Percentiles rank a stretch among this genome's conserved stretches.
Conservation (phyloP, 2,797 vertebrate genomes). For the Hapalemur alaotrensis region DNA sequence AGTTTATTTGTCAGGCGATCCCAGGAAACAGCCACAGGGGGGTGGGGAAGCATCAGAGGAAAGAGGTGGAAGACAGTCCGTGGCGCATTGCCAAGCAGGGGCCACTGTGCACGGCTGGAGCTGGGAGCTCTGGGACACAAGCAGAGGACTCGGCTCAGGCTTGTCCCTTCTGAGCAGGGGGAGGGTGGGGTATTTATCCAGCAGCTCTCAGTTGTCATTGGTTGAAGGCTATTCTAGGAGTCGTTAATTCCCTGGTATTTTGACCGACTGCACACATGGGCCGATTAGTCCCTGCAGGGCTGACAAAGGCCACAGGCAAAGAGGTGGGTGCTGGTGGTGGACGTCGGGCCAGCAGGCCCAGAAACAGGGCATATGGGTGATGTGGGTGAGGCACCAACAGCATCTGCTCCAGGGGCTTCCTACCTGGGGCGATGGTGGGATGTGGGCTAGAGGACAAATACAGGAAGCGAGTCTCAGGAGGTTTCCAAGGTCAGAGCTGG, state of each 20-base stretch:
- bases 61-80: background rate
- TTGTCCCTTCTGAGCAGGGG: accelerated
- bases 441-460: background rate
- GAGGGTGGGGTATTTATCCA: background rate
- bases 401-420: background rate
- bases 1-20: background rate
- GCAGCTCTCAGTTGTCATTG: background rate
- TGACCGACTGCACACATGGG: accelerated
- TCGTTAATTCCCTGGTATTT: background rate
- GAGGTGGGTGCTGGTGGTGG: accelerated
- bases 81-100: accelerated
- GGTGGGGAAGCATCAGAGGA: accelerated
- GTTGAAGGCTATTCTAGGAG: background rate
- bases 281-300: background rate
- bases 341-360: accelerated
- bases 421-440: background rate
- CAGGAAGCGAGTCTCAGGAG: background rate
- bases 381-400: background rate
- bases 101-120: background rate
- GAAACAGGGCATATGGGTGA: accelerated
- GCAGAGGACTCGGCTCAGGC: background rate
- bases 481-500: background rate
- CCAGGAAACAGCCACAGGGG: background rate
- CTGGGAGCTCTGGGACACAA: background rate
- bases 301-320: background rate